Conservation (phyloP, 2,797 vertebrate genomes). For the Octomys mimax region DNA sequence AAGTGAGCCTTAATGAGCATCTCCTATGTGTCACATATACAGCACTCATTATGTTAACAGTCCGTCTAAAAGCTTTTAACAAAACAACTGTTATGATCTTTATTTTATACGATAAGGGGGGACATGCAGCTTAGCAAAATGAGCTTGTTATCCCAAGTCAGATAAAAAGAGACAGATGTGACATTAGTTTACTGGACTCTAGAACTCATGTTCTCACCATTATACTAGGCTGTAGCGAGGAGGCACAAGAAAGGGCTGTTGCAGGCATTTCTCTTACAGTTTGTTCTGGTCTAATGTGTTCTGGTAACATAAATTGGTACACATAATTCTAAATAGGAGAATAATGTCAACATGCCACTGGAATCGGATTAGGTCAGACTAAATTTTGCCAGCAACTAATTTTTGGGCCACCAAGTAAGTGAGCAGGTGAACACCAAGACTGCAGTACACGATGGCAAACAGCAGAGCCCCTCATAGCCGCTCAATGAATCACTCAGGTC, state of each 20-base stretch:
- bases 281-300: neutral
- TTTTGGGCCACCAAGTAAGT: constrained; percentile 11
- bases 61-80: neutral
- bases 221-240: neutral
- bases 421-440: neutral
- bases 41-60: neutral
- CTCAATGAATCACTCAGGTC: neutral
- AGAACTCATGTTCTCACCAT: neutral
- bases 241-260: neutral
- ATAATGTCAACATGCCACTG: neutral
- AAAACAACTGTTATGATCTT: neutral
- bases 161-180: neutral
- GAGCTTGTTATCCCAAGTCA: constrained; percentile 19
- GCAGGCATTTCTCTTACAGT: neutral
- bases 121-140: neutral
- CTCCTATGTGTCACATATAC: neutral
- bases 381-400: neutral
- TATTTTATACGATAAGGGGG: neutral
- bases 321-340: constrained; percentile 4
- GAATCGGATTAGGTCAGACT: neutral
- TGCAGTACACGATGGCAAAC: neutral
- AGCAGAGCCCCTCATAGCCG: neutral
- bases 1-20: neutral
- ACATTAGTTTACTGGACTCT: constrained; percentile 3
- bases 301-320: neutral